phyloP scores from a whole-genome alignment of 30 jellyfish, hydroid and myxozoan species.

The Aurelia aurita region DNA sequence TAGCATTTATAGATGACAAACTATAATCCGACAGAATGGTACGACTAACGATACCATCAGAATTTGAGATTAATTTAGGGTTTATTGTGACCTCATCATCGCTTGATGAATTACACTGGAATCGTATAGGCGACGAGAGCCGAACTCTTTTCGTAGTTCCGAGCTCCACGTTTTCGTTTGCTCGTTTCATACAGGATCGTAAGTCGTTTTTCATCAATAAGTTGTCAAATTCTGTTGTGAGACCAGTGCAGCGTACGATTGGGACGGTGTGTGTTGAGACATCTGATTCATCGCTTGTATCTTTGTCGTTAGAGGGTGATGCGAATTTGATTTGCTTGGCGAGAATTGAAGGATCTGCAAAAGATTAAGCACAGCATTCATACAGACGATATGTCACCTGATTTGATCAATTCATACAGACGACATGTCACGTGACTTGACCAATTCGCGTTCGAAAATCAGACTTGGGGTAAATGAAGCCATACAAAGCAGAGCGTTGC shows the following conservation, averaged over 20 bases:
- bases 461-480: no score
- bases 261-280: background rate
- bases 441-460: no score
- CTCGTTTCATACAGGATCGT: conserved; percentile 32
- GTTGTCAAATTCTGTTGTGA: conserved; percentile 44
- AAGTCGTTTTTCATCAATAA: conserved; percentile 24
- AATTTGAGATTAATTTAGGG: conserved; percentile 26
- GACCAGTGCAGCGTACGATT: conserved; percentile 44
- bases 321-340: conserved; percentile 44
- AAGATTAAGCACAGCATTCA: background rate
- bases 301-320: conserved; percentile 39
- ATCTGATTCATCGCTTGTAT: conserved; percentile 27
- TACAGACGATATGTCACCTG: no score
- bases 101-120: conserved; percentile 28
- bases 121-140: conserved; percentile 42
- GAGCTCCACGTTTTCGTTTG: background rate
- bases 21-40: no score
- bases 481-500: no score
- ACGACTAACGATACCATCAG: conserved; percentile 11
- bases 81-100: conserved; percentile 62
- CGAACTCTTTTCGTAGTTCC: conserved; percentile 39
- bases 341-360: conserved; percentile 37
- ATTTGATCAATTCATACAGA: no score
- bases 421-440: no score
- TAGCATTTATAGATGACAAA: no score